Evolutionary conservation across 2,113 vertebrate genomes (phyloP), one percentile per base, ranked within the genome.

Genomic region (Heteronetta atricapilla): DNA sequence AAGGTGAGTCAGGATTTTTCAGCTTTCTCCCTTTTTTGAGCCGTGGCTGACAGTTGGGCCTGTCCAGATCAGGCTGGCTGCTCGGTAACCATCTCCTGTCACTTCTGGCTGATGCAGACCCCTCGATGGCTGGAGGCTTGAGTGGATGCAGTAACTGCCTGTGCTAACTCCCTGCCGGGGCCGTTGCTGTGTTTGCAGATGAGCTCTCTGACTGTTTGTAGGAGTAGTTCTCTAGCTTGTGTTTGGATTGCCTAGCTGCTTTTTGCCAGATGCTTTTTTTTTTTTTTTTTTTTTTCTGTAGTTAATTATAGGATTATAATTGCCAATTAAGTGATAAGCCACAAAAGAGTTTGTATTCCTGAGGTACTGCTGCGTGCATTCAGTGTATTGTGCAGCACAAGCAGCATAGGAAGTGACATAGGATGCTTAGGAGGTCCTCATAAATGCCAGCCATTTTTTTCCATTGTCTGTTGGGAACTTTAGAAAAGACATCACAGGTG

Each of bases 261-360:
- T 87, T 91, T 90, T 97, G 94, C 63, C 21, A 79, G 82, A 93
- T 75, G 55, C 34, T 58, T 94, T 89, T 93, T 92, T 86, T 80
- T 50, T 48, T 46, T 20, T 46, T 48, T 46, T 21, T 21, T 48
- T 46, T 46, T 46, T 46, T 60, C 69, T 90, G 58, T 91, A 82
- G 77, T 95, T 95, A 94, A 97, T 95, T 90, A 96, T 95, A 95
- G 87, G 53, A 88, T 91, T 96, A 72, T 95, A 97, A 97, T 96
- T 96, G 82, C 86, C 94, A 97, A 82, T 93, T 97, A 96, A 95
- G 91, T 59, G 91, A 82, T 90, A 72, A 97, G 59, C 59, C 87
- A 79, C 77, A 92, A 75, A 78, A 97, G 89, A 88, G 26, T 89
- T 74, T 72, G 44, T 87, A 62, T 93, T 94, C 91, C 83, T 90